Base-by-base conservation (phyloP, 1,140 invertebrate species). In the Andricus grossulariae region DNA sequence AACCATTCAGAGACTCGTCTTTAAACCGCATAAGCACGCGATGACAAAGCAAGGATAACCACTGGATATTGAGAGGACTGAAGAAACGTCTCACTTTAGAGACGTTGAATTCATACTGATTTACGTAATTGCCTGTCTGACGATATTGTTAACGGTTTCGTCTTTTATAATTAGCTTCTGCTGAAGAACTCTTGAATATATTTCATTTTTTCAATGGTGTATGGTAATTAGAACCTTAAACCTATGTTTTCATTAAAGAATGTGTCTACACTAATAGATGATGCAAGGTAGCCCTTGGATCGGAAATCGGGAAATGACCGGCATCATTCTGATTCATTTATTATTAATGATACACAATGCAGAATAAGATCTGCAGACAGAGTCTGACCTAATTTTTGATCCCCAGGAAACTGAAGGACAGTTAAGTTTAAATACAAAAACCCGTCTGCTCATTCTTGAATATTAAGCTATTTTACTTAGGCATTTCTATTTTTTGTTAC, bases 21-120 rank as follows among this genome's bases (percentile, higher is more conserved):
- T 32, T 4, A 66, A 57, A 57, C 55, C 55, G 55, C 55, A 57
- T 25, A 57, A 21, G 13, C 19, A 57, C 18, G 55, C 55, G 55
- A 57, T 57, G 55, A 57, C 55, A 57, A 57, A 57, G 19, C 55
- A 57, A 57, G 55, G 55, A 57, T 57, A 57, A 57, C 21, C 55
- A 57, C 55, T 57, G 19, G 19, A 57, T 21, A 57, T 25, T 54
- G 52, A 57, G 19, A 57, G 55, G 25, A 57, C 25, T 57, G 8
- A 57, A 57, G 55, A 18, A 57, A 57, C 55, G 21, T 21, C 55
- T 57, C 19, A 57, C 18, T 57, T 54, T 54, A 18, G 52, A 54
- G 18, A 54, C 52, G 52, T 18, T 54, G 52, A 18, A 54, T 54
- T 54, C 6, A 57, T 25, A 25, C 55, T 57, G 55, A 57, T 57